Base-by-base conservation (phyloP, 2,113 vertebrate genomes). In the Cebus imitator region DNA sequence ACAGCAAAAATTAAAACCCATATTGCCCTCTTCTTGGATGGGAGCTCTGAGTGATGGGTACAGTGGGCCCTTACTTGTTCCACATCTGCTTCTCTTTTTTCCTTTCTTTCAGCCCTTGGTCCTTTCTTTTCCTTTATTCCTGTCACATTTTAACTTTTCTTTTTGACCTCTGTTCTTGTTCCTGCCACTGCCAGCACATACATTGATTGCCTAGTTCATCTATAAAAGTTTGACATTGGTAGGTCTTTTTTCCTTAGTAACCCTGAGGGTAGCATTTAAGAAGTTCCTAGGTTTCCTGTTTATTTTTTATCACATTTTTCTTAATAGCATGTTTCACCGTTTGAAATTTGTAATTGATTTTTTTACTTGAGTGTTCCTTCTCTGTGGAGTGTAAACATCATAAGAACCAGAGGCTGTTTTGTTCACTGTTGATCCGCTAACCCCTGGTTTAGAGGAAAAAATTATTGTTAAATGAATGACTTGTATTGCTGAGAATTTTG, bases 341-440 rank as follows among this genome's bases (percentile, higher is more conserved):
- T 78, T 96, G 86, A 87, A 92, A 85, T 96, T 72, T 70, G 55
- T 12, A 61, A 3, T 93, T 87, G 91, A 32, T 76, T 96, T 97
- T 75, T 91, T 84, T 70, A 80, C 27, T 43, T 48, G 58, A 89
- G 85, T 79, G 52, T 73, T 55, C 16, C 11, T 78, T 61, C 4
- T 72, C 9, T 11, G 2, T 43, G 45, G 88, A 87, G 84, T 86
- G 40, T 78, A 48, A 95, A 30, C 76, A 52, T 90, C 43, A 4
- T 48, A 37, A 92, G 87, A 91, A 55, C 52, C 40, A 50, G 73
- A 90, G 57, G 21, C 35, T 16, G 8, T 40, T 57, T 30, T 64
- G 40, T 91, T 80, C 50, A 64, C 23, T 87, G 52, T 79, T 66
- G 81, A 64, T 35, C 27, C 4, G 7, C 68, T 35, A 48, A 6